Conservation (phyloP, 1,140 invertebrate genomes). For the Bombus ignitus region DNA sequence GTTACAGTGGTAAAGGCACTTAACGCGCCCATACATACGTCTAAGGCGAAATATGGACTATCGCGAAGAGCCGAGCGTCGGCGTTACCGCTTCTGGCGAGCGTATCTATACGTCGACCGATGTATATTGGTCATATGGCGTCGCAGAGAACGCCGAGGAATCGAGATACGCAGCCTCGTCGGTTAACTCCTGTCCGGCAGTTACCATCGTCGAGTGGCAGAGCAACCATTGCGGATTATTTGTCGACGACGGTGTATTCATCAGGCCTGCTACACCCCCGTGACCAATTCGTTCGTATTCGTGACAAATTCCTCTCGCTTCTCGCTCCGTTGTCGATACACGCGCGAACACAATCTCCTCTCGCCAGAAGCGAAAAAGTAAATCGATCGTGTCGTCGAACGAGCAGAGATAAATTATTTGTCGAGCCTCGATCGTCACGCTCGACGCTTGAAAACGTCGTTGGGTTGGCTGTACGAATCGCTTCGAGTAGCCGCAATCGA, state of each 20-base stretch:
- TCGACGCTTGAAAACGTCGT: neutral
- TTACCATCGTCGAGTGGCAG: slow-evolving; percentile 27
- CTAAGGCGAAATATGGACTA: no score
- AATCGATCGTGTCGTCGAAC: slow-evolving; percentile 30
- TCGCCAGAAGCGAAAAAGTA: slow-evolving; percentile 22
- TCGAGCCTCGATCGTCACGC: neutral
- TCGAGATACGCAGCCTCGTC: slow-evolving; percentile 28
- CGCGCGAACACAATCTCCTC: slow-evolving; percentile 22
- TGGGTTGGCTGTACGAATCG: neutral
- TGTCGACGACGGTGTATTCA: slow-evolving; percentile 62
- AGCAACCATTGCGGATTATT: slow-evolving; percentile 57
- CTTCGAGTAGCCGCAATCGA: no score
- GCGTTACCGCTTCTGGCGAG: no score
- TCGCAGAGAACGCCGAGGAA: neutral
- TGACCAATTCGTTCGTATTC: slow-evolving; percentile 39
- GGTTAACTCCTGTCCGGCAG: slow-evolving; percentile 19
- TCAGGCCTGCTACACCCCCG: slow-evolving; percentile 9
- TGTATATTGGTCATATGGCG: neutral
- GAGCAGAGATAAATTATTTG: slow-evolving; percentile 24
- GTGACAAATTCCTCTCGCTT: slow-evolving; percentile 1
- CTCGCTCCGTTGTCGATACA: neutral
- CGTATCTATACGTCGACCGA: neutral
- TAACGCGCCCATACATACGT: accelerated
- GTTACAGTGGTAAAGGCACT: no score
- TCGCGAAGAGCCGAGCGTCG: no score